Percentiles rank a stretch among this genome's conserved stretches.
Conservation (phyloP, 2,797 vertebrate species). For the Myotis vivesi region DNA sequence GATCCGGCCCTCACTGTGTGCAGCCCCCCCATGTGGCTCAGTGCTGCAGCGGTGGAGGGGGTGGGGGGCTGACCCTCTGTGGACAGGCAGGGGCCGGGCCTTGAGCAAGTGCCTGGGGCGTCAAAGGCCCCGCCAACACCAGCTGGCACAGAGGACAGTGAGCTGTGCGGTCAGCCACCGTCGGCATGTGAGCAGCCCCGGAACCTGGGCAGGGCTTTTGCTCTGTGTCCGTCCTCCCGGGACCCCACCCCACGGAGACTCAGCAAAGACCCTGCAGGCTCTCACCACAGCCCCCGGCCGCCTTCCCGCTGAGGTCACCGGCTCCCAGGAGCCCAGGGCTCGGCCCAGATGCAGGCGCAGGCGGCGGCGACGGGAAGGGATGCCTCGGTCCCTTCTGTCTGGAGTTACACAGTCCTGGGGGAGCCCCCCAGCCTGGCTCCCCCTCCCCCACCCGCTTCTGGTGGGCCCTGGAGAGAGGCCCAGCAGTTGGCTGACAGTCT, state of each 20-base stretch:
- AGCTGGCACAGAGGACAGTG: too few species aligned
- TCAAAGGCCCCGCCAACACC: not conserved
- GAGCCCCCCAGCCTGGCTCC: not conserved
- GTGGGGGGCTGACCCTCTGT: not conserved
- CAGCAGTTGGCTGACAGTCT: too few species aligned
- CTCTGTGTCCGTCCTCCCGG: not conserved
- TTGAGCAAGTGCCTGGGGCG: not conserved
- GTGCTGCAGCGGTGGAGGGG: accelerated
- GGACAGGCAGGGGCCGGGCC: not conserved
- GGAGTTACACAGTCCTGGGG: not conserved
- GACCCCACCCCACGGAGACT: not conserved
- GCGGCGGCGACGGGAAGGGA: not conserved
- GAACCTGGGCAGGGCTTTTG: accelerated
- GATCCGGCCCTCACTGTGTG: accelerated
- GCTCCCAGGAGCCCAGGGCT: not conserved
- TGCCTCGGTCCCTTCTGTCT: not conserved
- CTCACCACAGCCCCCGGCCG: not conserved
- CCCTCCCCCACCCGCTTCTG: not conserved
- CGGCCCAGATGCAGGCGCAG: not conserved
- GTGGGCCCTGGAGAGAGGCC: not conserved
- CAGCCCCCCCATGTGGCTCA: not conserved
- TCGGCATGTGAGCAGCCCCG: too few species aligned
- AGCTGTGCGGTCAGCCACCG: too few species aligned
- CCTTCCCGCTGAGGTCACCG: not conserved
- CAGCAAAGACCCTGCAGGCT: not conserved